Conservation (phyloP, 2,888 invertebrate species). For the Chromoteleia sp. region DNA sequence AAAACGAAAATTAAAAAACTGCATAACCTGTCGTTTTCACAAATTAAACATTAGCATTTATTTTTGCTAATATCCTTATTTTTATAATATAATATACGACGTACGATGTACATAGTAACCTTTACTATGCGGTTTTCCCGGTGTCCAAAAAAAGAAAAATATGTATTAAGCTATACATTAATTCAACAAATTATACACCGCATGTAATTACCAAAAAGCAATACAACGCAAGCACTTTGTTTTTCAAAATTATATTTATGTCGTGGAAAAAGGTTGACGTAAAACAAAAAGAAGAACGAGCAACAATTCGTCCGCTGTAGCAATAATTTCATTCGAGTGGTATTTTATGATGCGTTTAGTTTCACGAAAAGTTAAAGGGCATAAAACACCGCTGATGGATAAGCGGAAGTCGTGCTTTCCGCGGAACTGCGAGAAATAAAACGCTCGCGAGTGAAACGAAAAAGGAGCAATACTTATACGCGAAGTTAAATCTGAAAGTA, state of each 20-base stretch:
- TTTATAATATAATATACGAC: too few species aligned
- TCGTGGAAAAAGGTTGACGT: too few species aligned
- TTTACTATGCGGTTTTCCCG: too few species aligned
- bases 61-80: too few species aligned
- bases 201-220: background rate
- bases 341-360: slow-evolving; percentile 28
- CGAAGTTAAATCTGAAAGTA: slow-evolving; percentile 17
- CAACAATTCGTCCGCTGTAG: slow-evolving; percentile 2
- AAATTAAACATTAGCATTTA: too few species aligned
- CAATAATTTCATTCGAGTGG: slow-evolving; percentile 25
- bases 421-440: slow-evolving; percentile 9
- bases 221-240: too few species aligned
- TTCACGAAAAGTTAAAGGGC: slow-evolving; percentile 7
- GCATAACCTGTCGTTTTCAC: too few species aligned
- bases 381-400: slow-evolving; percentile 22
- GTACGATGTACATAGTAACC: too few species aligned
- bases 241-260: too few species aligned
- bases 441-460: background rate
- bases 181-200: background rate
- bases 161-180: slow-evolving; percentile 1
- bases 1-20: slow-evolving; percentile 3
- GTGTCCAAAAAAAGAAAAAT: slow-evolving; percentile 2
- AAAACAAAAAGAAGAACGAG: background rate
- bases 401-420: slow-evolving; percentile 20
- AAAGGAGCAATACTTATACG: slow-evolving; percentile 29